Percentiles rank a stretch among this genome's conserved stretches.
These are phyloP conservation scores for Amphipyra berbera DNA, from an alignment of 2,888 invertebrate genomes.

Conservation along the genomic window DNA sequence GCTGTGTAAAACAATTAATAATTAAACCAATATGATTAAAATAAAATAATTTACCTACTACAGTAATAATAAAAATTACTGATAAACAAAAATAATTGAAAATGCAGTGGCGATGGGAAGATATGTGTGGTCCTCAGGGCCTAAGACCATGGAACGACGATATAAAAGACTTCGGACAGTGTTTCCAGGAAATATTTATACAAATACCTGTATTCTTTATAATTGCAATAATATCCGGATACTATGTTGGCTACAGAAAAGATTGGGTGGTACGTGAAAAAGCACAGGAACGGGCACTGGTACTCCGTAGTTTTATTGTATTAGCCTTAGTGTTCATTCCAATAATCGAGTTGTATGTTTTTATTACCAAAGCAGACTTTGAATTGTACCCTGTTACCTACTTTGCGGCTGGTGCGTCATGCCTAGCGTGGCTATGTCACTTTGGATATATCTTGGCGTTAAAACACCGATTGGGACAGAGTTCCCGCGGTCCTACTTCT, in stretches of 20 bases:
- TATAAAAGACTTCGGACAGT: constrained; percentile 94
- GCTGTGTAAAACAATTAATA: too few species aligned
- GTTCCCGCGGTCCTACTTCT: constrained; percentile 93
- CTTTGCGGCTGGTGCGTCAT: constrained; percentile 92
- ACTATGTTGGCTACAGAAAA: constrained; percentile 93
- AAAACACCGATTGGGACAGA: constrained; percentile 90
- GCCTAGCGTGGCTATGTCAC: constrained; percentile 95
- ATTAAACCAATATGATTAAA: too few species aligned
- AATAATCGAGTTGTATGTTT: constrained; percentile 91
- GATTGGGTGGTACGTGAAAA: constrained; percentile 91
- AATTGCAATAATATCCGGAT: constrained; percentile 94
- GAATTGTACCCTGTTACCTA: constrained; percentile 92
- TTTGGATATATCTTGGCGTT: constrained; percentile 93
- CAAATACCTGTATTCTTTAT: constrained; percentile 93
- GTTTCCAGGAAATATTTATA: constrained; percentile 95
- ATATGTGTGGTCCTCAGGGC: constrained; percentile 93
- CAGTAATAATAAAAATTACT: not conserved
- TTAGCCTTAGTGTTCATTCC: constrained; percentile 92
- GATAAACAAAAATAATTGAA: constrained; percentile 65
- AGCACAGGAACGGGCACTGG: constrained; percentile 91
- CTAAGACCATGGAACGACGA: constrained; percentile 92
- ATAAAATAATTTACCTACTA: too few species aligned
- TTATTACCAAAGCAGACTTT: constrained; percentile 86
- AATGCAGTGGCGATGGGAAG: constrained; percentile 92
- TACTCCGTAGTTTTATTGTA: constrained; percentile 91